phyloP scores from a whole-genome alignment of 2,888 invertebrate genomes.

The Sarcophaga variegata region DNA sequence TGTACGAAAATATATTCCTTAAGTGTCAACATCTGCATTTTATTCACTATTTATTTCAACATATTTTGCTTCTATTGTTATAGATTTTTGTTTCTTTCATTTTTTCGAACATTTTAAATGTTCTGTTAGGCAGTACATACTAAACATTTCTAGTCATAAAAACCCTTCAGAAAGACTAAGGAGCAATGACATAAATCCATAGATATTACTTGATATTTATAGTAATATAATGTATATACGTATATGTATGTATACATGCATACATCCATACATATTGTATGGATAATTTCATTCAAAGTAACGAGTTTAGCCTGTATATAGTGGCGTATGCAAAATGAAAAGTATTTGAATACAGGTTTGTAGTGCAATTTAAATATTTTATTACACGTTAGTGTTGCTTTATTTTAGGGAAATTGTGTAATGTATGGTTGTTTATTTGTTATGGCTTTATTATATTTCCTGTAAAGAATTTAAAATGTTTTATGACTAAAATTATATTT shows the following conservation, averaged over 20 bases:
- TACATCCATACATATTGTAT: no score
- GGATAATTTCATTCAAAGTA: no score
- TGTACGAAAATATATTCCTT: conserved; percentile 32
- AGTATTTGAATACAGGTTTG: conserved; percentile 16
- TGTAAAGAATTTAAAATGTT: conserved; percentile 43
- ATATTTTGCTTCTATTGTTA: not conserved
- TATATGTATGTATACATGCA: no score
- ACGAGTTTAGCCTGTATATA: no score
- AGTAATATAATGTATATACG: not conserved
- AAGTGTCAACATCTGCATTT: conserved; percentile 63
- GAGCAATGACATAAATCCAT: not conserved
- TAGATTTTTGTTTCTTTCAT: not conserved
- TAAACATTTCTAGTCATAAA: conserved; percentile 36
- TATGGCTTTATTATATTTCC: conserved; percentile 36
- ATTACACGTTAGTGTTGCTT: not conserved
- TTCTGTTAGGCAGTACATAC: conserved; percentile 49
- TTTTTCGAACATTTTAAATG: not conserved
- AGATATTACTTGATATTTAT: not conserved
- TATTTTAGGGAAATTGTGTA: conserved; percentile 32
- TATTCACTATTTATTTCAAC: conserved; percentile 40
- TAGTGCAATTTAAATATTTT: conserved; percentile 44
- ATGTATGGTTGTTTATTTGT: conserved; percentile 36
- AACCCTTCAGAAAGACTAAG: not conserved
- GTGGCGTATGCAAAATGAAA: not conserved
- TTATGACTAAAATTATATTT: conserved; percentile 32